Conservation (phyloP, 1,140 invertebrate species). For the Drosophila persimilis region DNA sequence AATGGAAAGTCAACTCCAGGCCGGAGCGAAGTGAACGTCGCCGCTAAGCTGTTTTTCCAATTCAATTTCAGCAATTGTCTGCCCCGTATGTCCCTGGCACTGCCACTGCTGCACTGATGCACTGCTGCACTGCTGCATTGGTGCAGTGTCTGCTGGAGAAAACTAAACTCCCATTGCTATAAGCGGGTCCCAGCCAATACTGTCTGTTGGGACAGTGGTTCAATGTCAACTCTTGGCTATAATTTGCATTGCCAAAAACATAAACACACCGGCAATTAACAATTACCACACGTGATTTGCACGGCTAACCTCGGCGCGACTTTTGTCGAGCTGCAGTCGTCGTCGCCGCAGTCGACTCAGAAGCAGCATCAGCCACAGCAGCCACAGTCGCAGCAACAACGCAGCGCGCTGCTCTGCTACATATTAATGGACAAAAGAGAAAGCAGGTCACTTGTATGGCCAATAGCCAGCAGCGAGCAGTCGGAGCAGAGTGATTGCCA, state of each 20-base stretch:
- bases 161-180: slow-evolving; percentile 5
- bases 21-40: slow-evolving; percentile 43
- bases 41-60: slow-evolving; percentile 65
- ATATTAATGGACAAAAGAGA: slow-evolving; percentile 77
- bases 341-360: slow-evolving; percentile 7
- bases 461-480: slow-evolving; percentile 51
- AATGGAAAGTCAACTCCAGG: slow-evolving; percentile 71
- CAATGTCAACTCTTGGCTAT: slow-evolving; percentile 37
- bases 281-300: slow-evolving; percentile 72
- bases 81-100: background rate
- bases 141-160: slow-evolving; percentile 30
- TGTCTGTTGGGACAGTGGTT: slow-evolving; percentile 15
- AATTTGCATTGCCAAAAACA: slow-evolving; percentile 51
- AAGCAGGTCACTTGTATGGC: slow-evolving; percentile 81
- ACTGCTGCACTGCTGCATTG: slow-evolving; percentile 11
- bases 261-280: slow-evolving; percentile 38
- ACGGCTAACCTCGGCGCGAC: slow-evolving; percentile 51
- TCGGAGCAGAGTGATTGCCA: slow-evolving; percentile 63
- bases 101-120: slow-evolving; percentile 15
- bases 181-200: slow-evolving; percentile 7
- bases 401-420: slow-evolving; percentile 35
- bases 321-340: slow-evolving; percentile 43
- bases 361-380: slow-evolving; percentile 1
- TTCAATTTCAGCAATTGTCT: slow-evolving; percentile 44
- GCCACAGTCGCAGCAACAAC: slow-evolving; percentile 18